phyloP scores from a whole-genome alignment of 2,888 invertebrate species.

The Rhingia campestris region DNA sequence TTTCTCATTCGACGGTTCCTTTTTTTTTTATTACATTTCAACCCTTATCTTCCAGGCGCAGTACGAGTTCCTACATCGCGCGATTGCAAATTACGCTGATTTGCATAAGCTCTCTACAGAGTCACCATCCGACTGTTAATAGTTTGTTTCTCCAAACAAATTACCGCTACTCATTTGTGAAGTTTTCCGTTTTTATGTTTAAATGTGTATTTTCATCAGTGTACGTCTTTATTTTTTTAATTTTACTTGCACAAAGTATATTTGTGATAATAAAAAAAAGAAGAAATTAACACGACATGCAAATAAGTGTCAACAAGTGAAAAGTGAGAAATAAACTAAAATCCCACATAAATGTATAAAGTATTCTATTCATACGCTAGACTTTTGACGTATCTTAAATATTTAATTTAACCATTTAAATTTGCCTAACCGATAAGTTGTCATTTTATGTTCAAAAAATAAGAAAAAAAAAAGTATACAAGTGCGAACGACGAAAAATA shows the following conservation, averaged over 20 bases:
- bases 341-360: slow-evolving; percentile 60
- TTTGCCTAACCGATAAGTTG: slow-evolving; percentile 51
- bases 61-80: slow-evolving; percentile 96
- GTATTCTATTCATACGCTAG: slow-evolving; percentile 54
- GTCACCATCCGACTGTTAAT: slow-evolving; percentile 77
- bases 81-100: slow-evolving; percentile 94
- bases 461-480: slow-evolving; percentile 10
- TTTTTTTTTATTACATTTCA: slow-evolving; percentile 8
- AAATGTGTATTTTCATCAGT: slow-evolving; percentile 57
- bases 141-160: slow-evolving; percentile 52
- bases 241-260: slow-evolving; percentile 66
- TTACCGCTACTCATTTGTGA: slow-evolving; percentile 47
- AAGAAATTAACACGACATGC: slow-evolving; percentile 12
- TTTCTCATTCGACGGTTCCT: neutral
- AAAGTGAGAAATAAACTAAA: slow-evolving; percentile 13
- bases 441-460: slow-evolving; percentile 53
- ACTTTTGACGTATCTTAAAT: slow-evolving; percentile 48
- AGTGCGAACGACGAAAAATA: slow-evolving; percentile 10
- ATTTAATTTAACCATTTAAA: slow-evolving; percentile 48
- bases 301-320: slow-evolving; percentile 10
- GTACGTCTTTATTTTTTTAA: slow-evolving; percentile 35
- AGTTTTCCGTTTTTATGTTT: slow-evolving; percentile 27
- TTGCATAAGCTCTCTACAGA: slow-evolving; percentile 88
- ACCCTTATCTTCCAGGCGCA: slow-evolving; percentile 86
- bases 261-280: slow-evolving; percentile 62